Evolutionary conservation across 2,797 vertebrate species (phyloP), one percentile per base, ranked within the genome.

Genomic region (Pseudochirops corinnae): DNA sequence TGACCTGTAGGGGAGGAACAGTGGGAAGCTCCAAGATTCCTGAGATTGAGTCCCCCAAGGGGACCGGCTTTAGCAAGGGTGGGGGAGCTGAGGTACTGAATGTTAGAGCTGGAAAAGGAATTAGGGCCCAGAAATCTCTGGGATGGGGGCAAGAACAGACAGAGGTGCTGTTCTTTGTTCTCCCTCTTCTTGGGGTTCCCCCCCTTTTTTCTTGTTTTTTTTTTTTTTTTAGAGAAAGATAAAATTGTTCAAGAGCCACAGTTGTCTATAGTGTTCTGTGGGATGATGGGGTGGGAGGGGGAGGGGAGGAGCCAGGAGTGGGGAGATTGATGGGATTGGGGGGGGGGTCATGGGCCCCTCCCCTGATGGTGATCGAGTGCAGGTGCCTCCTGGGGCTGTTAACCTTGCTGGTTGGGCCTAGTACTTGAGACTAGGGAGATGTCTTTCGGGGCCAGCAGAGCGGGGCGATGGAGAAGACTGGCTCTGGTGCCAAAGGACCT

Each of bases 201-300:
- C n/a, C 74, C 56, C 60, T 29, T 55, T 31, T 33, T 9, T 31
- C 13, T 10, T 28, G 5, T n/a, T 12, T 4, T 12, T 24, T 1
- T 16, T 1, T 62, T 92, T 95, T 95, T 96, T 96, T 93, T 29
- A 0, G 97, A 97, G 93, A 96, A 97, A 97, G 92, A 96, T 98
- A 97, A 98, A 97, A 94, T 92, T 94, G 94, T 97, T 96, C 52
- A 95, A 46, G 94, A 97, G 90, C 94, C 92, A 94, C 92, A 55
- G 12, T 55, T 39, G 93, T 96, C 39, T 90, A 90, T 29, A 50
- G 46, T 91, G 74, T 94, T 91, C 92, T 91, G 46, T 94, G 97
- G 94, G 96, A 21, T 28, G n/a, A 52, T 4, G 9, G 56, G 56
- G 82, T 0, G 2, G 90, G 50, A 46, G 91, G 93, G 90, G 29